phyloP scores from a whole-genome alignment of 2,888 invertebrate genomes.

The Dryococelus australis region DNA sequence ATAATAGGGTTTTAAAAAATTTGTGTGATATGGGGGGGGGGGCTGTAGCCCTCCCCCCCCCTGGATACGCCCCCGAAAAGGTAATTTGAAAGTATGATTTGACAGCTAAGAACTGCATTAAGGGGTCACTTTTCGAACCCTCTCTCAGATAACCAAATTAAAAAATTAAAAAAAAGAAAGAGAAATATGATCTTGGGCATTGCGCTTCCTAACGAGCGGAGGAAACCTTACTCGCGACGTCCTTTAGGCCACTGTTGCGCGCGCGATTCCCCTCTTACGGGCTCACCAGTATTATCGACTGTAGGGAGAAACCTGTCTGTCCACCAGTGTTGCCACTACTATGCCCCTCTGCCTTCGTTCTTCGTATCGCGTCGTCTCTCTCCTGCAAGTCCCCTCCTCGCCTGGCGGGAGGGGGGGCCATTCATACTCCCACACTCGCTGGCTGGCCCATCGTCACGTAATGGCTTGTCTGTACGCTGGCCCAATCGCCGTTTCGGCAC shows the following conservation, averaged over 20 bases:
- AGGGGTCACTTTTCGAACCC: no score
- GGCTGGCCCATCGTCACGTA: background rate
- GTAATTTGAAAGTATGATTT: no score
- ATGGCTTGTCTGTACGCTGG: background rate
- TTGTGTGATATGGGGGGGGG: no score
- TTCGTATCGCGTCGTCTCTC: background rate
- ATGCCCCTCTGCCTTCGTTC: background rate
- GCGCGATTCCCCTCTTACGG: background rate
- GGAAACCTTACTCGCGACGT: background rate
- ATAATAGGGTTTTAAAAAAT: no score
- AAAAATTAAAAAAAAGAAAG: no score
- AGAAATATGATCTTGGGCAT: no score
- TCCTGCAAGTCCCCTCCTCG: background rate
- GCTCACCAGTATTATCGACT: background rate
- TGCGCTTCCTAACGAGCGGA: no score
- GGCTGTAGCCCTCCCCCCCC: no score
- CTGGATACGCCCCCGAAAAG: no score
- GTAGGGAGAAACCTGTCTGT: constrained; percentile 16
- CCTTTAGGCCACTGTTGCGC: background rate
- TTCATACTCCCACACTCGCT: background rate
- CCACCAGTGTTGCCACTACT: background rate
- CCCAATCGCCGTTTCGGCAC: background rate
- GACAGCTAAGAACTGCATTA: no score
- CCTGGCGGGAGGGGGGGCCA: background rate
- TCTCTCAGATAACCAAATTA: no score